Conservation (phyloP, 2,113 vertebrate species). For the Austrofundulus limnaeus region DNA sequence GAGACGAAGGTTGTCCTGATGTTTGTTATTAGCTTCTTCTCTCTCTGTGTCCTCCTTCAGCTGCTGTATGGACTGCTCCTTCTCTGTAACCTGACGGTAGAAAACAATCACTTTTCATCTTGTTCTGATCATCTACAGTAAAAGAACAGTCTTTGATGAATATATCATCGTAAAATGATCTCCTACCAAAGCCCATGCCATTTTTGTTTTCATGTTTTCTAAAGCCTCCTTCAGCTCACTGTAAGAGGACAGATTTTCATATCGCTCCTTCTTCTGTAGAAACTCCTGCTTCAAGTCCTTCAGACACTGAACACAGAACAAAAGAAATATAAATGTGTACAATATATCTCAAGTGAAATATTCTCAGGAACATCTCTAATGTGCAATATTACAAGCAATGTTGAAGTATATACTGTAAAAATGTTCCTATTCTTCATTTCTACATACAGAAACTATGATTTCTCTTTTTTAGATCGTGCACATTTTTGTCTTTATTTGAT, state of each 20-base stretch:
- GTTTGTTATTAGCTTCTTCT: constrained; percentile 40
- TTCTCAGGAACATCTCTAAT: no score
- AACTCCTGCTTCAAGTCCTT: constrained; percentile 54
- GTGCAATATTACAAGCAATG: no score
- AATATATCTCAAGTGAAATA: no score
- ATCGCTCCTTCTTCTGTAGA: constrained; percentile 54
- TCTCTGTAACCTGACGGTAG: constrained; percentile 41
- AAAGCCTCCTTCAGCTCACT: constrained; percentile 35
- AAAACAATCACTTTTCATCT: background rate
- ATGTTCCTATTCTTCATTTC: no score
- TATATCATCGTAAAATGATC: background rate
- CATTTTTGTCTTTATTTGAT: no score
- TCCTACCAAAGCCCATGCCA: constrained; percentile 59
- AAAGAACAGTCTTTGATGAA: no score
- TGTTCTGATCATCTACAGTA: background rate
- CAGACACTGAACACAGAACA: constrained; percentile 37
- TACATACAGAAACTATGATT: no score
- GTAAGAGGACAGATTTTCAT: constrained; percentile 43
- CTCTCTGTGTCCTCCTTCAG: constrained; percentile 46
- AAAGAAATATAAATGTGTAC: background rate
- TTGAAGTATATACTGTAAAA: no score
- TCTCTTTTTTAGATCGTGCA: no score
- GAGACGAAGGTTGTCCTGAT: constrained; percentile 39
- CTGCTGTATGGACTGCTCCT: constrained; percentile 34
- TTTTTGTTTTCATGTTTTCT: constrained; percentile 48